phyloP scores from a whole-genome alignment of 2,113 vertebrate species.

The Bubo scandiacus region DNA sequence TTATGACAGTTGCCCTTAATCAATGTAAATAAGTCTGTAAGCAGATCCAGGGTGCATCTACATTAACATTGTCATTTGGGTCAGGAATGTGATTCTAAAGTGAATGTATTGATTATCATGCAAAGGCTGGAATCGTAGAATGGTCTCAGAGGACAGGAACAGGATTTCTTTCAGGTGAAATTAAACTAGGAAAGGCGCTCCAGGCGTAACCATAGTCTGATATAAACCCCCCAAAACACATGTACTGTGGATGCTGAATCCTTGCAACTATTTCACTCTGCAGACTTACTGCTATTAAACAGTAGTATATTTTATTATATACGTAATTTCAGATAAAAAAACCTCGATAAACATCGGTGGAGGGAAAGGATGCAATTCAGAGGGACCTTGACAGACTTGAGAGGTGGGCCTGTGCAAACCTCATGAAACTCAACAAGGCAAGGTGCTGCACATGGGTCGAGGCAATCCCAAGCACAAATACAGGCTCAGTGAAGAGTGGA shows the following conservation, averaged over 20 bases:
- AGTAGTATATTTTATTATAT: neutral
- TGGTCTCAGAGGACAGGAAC: neutral
- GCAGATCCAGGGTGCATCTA: neutral
- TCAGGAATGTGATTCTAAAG: neutral
- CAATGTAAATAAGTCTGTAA: neutral
- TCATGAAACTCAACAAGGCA: no score
- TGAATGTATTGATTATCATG: neutral
- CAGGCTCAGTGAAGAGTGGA: no score
- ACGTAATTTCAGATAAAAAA: neutral
- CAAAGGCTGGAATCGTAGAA: neutral
- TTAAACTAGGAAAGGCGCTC: neutral
- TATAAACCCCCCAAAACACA: neutral
- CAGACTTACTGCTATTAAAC: neutral
- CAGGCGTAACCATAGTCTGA: neutral
- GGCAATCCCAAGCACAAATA: no score
- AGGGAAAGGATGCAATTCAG: no score
- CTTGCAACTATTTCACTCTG: neutral
- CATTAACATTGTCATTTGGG: neutral
- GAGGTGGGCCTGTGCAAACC: no score
- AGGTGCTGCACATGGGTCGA: no score
- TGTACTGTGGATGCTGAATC: neutral
- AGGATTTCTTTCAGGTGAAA: neutral
- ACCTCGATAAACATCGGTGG: neutral
- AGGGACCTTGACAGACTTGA: no score
- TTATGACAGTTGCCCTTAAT: neutral